Conservation (phyloP, 2,113 vertebrate genomes). For the Protomyctophum bolini region DNA sequence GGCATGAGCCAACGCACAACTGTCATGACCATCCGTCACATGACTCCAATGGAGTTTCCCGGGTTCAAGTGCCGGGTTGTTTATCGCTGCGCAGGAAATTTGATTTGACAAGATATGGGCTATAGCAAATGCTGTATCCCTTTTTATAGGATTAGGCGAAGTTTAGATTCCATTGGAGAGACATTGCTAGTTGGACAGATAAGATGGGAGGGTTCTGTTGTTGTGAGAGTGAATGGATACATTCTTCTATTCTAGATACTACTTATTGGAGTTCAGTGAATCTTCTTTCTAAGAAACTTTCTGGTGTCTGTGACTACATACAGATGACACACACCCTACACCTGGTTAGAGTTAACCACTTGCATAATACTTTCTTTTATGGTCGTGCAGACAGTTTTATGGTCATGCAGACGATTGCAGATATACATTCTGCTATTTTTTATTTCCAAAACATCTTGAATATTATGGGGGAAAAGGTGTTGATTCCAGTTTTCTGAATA, state of each 20-base stretch:
- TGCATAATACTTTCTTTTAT: too few relatives aligned
- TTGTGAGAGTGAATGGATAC: neutral
- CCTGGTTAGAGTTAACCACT: too few relatives aligned
- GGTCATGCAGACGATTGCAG: too few relatives aligned
- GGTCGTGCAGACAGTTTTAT: too few relatives aligned
- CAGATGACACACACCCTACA: too few relatives aligned
- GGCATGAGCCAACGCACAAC: slow-evolving; percentile 1
- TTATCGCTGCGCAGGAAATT: slow-evolving; percentile 28
- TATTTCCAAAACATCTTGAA: too few relatives aligned
- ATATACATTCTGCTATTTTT: too few relatives aligned
- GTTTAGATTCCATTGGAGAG: neutral
- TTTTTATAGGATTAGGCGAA: slow-evolving; percentile 1
- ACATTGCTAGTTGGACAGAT: neutral
- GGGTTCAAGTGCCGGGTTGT: slow-evolving; percentile 31
- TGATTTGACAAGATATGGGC: slow-evolving; percentile 25
- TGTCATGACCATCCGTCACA: slow-evolving; percentile 53
- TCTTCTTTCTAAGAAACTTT: neutral
- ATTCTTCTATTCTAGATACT: neutral
- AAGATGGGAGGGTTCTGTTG: neutral
- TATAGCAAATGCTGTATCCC: neutral
- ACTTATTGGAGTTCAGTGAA: neutral
- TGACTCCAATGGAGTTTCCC: slow-evolving; percentile 52
- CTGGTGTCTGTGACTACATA: too few relatives aligned
- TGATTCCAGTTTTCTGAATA: neutral
- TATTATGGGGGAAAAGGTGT: neutral